These are phyloP conservation scores for Hemistola chrysoprasaria DNA, from an alignment of 2,888 invertebrate species.

Conservation along the genomic window DNA sequence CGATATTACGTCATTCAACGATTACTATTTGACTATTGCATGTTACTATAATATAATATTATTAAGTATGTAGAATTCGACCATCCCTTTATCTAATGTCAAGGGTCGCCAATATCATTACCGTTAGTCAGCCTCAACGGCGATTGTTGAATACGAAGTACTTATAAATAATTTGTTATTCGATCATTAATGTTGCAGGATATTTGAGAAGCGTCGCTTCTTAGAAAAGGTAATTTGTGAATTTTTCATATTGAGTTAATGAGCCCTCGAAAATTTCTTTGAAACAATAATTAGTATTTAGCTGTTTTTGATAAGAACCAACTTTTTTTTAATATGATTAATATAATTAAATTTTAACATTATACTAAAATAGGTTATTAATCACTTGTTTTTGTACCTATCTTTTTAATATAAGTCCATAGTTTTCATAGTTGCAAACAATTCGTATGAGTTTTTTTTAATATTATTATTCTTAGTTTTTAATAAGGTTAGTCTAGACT, in stretches of 20 bases:
- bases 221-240: slow-evolving; percentile 1
- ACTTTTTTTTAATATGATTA: neutral
- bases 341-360: neutral
- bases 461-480: too few relatives aligned
- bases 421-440: too few relatives aligned
- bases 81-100: slow-evolving; percentile 35
- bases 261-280: too few relatives aligned
- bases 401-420: too few relatives aligned
- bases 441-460: too few relatives aligned
- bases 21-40: slow-evolving; percentile 36
- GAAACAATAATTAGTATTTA: too few relatives aligned
- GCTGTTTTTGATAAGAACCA: too few relatives aligned
- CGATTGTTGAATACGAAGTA: slow-evolving; percentile 25
- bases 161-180: slow-evolving; percentile 7
- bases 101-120: slow-evolving; percentile 43
- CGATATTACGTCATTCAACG: slow-evolving; percentile 33
- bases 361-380: too few relatives aligned
- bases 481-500: too few relatives aligned
- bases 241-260: too few relatives aligned
- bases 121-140: slow-evolving; percentile 32
- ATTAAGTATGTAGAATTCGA: slow-evolving; percentile 44
- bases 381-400: too few relatives aligned
- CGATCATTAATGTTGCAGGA: slow-evolving; percentile 11
- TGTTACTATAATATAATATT: slow-evolving; percentile 36
- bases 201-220: slow-evolving; percentile 4